phyloP scores from a whole-genome alignment of 1,140 invertebrate species.

The Oryzaephilus surinamensis region DNA sequence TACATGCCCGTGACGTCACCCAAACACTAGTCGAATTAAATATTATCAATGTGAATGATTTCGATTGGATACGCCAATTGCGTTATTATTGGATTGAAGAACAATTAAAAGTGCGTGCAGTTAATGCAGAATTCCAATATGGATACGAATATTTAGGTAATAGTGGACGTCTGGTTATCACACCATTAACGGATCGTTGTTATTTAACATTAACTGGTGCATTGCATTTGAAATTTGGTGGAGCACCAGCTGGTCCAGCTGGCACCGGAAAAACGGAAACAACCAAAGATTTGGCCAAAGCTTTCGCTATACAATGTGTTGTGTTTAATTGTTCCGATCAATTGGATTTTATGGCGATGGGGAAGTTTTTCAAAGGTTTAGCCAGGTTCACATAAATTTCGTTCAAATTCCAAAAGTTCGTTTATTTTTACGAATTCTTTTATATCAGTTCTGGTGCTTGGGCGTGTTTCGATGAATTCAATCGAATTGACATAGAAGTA shows the following conservation, averaged over 20 bases:
- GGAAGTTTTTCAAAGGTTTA: constrained; percentile 51
- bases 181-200: too few relatives aligned
- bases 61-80: constrained; percentile 73
- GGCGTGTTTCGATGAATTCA: constrained; percentile 73
- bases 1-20: constrained; percentile 58
- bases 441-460: constrained; percentile 63
- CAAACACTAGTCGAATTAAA: constrained; percentile 49
- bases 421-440: too few relatives aligned
- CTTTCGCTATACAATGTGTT: constrained; percentile 62
- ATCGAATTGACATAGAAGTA: constrained; percentile 60
- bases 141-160: constrained; percentile 96
- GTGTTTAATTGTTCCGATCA: constrained; percentile 71
- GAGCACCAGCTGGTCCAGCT: constrained; percentile 59
- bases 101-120: constrained; percentile 33
- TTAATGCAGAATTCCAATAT: constrained; percentile 75
- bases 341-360: constrained; percentile 59
- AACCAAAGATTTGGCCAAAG: too few relatives aligned
- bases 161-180: constrained; percentile 75
- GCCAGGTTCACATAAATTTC: too few relatives aligned
- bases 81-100: constrained; percentile 55
- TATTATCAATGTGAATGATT: constrained; percentile 55
- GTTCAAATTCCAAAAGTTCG: too few relatives aligned
- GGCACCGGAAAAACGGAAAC: too few relatives aligned
- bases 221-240: constrained; percentile 57
- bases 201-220: constrained; percentile 58